A percentile compares a stretch with the other conserved stretches of the same genome.
Evolutionary conservation across 2,888 invertebrate genomes (phyloP).

Genomic region (Orchestes rusci): DNA sequence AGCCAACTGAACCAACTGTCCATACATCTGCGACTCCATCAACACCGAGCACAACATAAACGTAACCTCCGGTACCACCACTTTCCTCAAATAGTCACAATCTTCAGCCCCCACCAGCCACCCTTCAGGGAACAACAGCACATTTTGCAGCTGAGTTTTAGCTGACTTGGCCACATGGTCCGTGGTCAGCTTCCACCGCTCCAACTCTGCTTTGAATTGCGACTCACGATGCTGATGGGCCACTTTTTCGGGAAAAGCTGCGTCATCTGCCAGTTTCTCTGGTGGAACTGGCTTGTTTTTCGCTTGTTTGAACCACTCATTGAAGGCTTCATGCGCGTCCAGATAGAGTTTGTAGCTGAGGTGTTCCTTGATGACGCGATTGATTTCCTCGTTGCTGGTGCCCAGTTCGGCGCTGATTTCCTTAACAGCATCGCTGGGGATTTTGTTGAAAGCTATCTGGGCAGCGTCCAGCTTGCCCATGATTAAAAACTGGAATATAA

Average conservation of each 20-base stretch:
- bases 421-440: slow-evolving; percentile 59
- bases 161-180: slow-evolving; percentile 54
- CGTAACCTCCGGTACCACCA: slow-evolving; percentile 78
- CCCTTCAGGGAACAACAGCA: slow-evolving; percentile 81
- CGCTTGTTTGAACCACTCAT: slow-evolving; percentile 81
- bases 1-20: slow-evolving; percentile 71
- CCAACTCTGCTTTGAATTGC: slow-evolving; percentile 70
- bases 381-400: slow-evolving; percentile 38
- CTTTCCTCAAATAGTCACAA: slow-evolving; percentile 58
- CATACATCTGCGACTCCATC: slow-evolving; percentile 64
- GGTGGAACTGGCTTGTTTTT: slow-evolving; percentile 71
- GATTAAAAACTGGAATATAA: slow-evolving; percentile 78
- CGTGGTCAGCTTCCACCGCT: slow-evolving; percentile 52
- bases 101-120: slow-evolving; percentile 73
- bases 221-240: slow-evolving; percentile 79
- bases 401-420: slow-evolving; percentile 43
- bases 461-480: slow-evolving; percentile 79
- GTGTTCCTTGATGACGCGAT: slow-evolving; percentile 66
- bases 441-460: slow-evolving; percentile 64
- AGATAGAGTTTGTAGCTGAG: slow-evolving; percentile 83
- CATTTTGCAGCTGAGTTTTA: slow-evolving; percentile 74
- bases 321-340: slow-evolving; percentile 79
- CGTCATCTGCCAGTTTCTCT: slow-evolving; percentile 50
- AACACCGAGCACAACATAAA: slow-evolving; percentile 73
- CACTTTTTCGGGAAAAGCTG: slow-evolving; percentile 80